phyloP scores from a whole-genome alignment of 2,888 invertebrate genomes.

The Barypeithes pellucidus region DNA sequence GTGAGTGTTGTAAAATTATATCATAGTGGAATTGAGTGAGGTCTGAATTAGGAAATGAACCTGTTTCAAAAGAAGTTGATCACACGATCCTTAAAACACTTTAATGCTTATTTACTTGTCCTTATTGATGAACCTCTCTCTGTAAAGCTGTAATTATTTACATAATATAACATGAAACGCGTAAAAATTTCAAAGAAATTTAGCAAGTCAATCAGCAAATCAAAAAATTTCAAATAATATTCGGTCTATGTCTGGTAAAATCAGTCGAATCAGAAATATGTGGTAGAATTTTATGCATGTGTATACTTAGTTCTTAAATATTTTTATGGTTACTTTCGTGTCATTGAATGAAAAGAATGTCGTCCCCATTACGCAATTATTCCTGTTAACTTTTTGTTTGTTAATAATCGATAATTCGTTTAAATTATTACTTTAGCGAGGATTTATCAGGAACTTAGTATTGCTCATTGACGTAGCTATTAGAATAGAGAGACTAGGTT shows the following conservation, averaged over 20 bases:
- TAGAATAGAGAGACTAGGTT: background rate
- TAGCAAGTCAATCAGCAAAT: conserved; percentile 6
- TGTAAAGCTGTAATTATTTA: too few species aligned
- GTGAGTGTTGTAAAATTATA: too few species aligned
- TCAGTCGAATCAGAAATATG: conserved; percentile 44
- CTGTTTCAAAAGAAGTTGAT: too few species aligned
- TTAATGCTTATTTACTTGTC: too few species aligned
- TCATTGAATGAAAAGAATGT: background rate
- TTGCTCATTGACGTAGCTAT: background rate
- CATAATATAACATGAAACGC: too few species aligned
- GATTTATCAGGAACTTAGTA: background rate
- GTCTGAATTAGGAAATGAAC: too few species aligned
- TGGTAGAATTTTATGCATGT: conserved; percentile 59
- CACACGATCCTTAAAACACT: too few species aligned
- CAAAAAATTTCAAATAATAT: background rate
- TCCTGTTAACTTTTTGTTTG: conserved; percentile 2
- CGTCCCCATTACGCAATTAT: background rate
- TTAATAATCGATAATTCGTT: background rate
- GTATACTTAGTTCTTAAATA: conserved; percentile 34
- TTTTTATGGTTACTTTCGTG: conserved; percentile 3
- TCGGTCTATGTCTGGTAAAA: background rate
- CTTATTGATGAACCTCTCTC: too few species aligned
- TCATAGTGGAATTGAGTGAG: too few species aligned
- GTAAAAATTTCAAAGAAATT: conserved; percentile 14
- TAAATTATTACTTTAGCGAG: too few species aligned